These are phyloP conservation scores for Thymelicus sylvestris DNA, from an alignment of 2,888 invertebrate genomes.

Conservation along the genomic window DNA sequence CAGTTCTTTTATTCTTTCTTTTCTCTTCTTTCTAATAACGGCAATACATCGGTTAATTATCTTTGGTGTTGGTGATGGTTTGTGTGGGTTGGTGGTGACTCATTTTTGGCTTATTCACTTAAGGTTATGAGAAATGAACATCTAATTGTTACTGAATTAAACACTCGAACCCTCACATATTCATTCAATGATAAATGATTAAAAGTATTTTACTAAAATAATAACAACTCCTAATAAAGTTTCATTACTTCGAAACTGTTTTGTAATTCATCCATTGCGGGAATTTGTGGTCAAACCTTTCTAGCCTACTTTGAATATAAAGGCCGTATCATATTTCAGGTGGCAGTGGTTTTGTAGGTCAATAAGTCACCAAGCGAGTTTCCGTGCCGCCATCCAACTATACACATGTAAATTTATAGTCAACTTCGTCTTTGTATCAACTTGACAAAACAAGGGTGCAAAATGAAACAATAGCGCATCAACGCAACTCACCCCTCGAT, in stretches of 20 bases:
- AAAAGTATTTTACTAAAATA: too few species aligned
- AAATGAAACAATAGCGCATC: slow-evolving; percentile 77
- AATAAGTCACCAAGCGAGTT: slow-evolving; percentile 35
- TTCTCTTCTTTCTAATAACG: too few species aligned
- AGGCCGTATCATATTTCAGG: slow-evolving; percentile 32
- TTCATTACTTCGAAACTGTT: neutral
- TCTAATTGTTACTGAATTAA: too few species aligned
- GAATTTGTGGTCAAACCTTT: slow-evolving; percentile 19
- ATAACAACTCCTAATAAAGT: too few species aligned
- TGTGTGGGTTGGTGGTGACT: too few species aligned
- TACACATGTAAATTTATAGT: slow-evolving; percentile 37
- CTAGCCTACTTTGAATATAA: slow-evolving; percentile 12
- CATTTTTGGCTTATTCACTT: too few species aligned
- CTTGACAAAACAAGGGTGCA: slow-evolving; percentile 74
- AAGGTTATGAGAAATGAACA: too few species aligned
- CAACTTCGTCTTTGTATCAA: slow-evolving; percentile 59
- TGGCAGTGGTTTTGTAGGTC: slow-evolving; percentile 35
- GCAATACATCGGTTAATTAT: too few species aligned
- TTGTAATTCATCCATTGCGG: neutral
- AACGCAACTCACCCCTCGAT: slow-evolving; percentile 65
- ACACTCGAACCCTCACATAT: too few species aligned
- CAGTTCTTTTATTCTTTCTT: too few species aligned
- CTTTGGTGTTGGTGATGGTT: too few species aligned
- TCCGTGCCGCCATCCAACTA: slow-evolving; percentile 33
- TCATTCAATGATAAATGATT: too few species aligned